Evolutionary conservation across 2,113 vertebrate genomes (phyloP).

Genomic region (Nestor notabilis): DNA sequence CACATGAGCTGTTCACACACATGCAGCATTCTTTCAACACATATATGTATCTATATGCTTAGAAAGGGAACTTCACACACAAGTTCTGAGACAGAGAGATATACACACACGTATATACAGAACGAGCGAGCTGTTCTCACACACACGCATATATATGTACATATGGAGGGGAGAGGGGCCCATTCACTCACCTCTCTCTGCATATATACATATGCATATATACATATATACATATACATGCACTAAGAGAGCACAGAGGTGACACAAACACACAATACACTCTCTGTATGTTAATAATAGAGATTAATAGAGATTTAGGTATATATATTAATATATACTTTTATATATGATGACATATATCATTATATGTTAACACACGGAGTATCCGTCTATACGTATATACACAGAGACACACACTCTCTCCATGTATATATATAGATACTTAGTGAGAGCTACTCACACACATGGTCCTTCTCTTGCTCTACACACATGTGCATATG

Average conservation of each 20-base stretch:
- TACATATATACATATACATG: no score
- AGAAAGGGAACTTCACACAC: neutral
- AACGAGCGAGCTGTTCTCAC: neutral
- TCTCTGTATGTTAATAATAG: neutral
- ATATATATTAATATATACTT: no score
- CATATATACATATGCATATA: neutral
- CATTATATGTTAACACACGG: neutral
- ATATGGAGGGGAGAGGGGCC: neutral
- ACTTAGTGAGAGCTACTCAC: neutral
- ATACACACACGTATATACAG: neutral
- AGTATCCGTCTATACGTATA: neutral
- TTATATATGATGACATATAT: neutral
- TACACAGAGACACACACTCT: neutral
- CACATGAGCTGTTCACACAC: neutral
- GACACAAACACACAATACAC: neutral
- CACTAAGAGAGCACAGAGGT: neutral
- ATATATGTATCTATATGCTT: neutral
- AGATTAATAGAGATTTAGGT: no score
- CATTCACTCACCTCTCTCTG: neutral
- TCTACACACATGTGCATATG: rapidly evolving
- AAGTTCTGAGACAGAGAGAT: neutral
- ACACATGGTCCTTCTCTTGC: neutral
- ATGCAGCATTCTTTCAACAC: neutral
- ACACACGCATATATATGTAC: neutral
- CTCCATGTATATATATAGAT: no score